phyloP scores from a whole-genome alignment of 2,113 vertebrate genomes.

The Melanerpes aurifrons region DNA sequence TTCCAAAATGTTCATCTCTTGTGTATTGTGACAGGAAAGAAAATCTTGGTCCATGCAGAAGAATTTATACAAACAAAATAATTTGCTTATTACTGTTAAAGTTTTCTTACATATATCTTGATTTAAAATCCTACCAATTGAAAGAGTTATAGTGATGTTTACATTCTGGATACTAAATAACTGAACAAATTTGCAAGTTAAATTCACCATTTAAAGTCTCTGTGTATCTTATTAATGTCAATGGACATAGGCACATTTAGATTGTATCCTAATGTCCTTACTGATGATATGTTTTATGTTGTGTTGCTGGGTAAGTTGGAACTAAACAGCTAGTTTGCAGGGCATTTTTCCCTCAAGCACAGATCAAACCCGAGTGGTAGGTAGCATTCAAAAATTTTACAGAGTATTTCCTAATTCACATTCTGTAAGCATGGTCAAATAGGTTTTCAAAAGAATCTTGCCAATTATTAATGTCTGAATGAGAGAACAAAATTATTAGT shows the following conservation, averaged over 20 bases:
- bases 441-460: background rate
- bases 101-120: background rate
- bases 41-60: background rate
- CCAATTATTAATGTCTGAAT: background rate
- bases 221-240: background rate
- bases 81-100: slow-evolving; percentile 44
- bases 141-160: background rate
- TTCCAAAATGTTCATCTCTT: slow-evolving; percentile 62
- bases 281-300: background rate
- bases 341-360: background rate
- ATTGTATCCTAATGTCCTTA: background rate
- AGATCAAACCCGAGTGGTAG: background rate
- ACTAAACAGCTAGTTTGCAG: background rate
- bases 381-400: background rate
- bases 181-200: background rate
- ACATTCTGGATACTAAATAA: background rate
- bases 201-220: background rate
- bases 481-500: background rate
- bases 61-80: slow-evolving; percentile 15
- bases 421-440: background rate
- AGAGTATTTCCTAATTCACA: background rate
- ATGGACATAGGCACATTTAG: background rate
- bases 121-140: background rate
- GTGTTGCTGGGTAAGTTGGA: background rate
- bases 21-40: slow-evolving; percentile 37